Evolutionary conservation across 2,797 vertebrate species (phyloP), one percentile per base, ranked within the genome.

Genomic region (Triplophysa yarkandensis): DNA sequence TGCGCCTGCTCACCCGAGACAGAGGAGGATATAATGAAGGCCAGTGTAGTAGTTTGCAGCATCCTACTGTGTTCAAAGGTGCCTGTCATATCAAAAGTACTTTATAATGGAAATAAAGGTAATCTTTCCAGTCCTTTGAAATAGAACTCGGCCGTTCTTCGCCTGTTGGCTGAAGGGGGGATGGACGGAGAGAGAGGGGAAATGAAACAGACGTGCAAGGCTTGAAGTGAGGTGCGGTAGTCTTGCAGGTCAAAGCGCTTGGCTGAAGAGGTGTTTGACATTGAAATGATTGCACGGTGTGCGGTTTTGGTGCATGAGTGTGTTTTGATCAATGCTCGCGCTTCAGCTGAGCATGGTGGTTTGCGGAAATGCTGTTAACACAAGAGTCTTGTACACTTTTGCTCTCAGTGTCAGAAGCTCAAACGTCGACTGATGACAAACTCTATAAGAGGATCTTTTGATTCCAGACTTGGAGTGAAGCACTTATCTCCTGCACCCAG

Each of bases 61-160:
- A 77, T 78, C 90, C 91, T 1, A 87, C 89, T 92, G 90, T 84
- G 90, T 92, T 93, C 92, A 92, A 92, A 92, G 91, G 83, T 79
- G 84, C 84, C 87, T 81, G 80, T 84, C 86, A 85, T 84, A 86
- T 83, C 83, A 83, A 83, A 76, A 83, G 79, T 86, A 90, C 86
- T 91, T 91, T 88, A 88, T 88, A 88, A 90, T 90, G 88, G 85
- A 92, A 91, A 91, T 87, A 88, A 89, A 90, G 86, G 85, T 91
- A 88, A 89, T 90, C 81, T 88, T 82, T 90, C 80, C 79, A 83
- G 82, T 71, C 83, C 84, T 90, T 87, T 90, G 84, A 88, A 86
- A 85, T 83, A 71, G 78, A 81, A 78, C 74, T 80, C 78, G 39
- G 54, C 46, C 64, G 71, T 79, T 85, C 41, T 74, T 82, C 83